A percentile compares a stretch with the other conserved stretches of the same genome.
These are phyloP conservation scores for Tiaroga cobitis DNA, from an alignment of 2,797 vertebrate genomes.

Conservation along the genomic window DNA sequence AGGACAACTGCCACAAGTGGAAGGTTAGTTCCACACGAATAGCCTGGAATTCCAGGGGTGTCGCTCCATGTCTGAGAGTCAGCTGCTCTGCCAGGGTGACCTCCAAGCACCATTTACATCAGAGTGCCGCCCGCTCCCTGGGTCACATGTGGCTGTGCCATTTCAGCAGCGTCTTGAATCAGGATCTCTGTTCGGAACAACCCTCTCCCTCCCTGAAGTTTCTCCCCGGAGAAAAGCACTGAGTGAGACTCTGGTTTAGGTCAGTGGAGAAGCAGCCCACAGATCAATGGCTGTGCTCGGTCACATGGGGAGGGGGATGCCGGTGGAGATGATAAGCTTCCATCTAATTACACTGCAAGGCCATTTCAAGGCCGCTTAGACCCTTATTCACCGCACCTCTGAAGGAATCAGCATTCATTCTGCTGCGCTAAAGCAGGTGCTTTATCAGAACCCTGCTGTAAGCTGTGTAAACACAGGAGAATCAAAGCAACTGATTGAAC, in stretches of 20 bases:
- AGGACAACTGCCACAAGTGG: conserved; percentile 70
- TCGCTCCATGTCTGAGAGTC: conserved; percentile 55
- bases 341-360: conserved; percentile 70
- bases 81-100: conserved; percentile 61
- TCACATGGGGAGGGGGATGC: conserved; percentile 28
- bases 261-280: conserved; percentile 33
- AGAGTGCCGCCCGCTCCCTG: conserved; percentile 22
- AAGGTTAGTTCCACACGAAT: conserved; percentile 74
- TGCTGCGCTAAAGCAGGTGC: background rate
- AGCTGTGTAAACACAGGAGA: background rate
- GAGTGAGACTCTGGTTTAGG: conserved; percentile 21
- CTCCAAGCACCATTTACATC: conserved; percentile 63
- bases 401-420: conserved; percentile 64
- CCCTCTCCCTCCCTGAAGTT: conserved; percentile 12
- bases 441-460: conserved; percentile 1
- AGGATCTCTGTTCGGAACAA: conserved; percentile 20
- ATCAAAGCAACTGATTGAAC: background rate
- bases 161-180: conserved; percentile 12
- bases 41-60: conserved; percentile 63
- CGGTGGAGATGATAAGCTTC: conserved; percentile 67
- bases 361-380: conserved; percentile 71
- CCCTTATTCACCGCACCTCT: conserved; percentile 47
- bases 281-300: conserved; percentile 46
- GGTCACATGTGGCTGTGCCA: conserved; percentile 16
- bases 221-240: conserved; percentile 5